These are phyloP conservation scores for Prosapia bicincta DNA, from an alignment of 2,888 invertebrate species.

Conservation along the genomic window DNA sequence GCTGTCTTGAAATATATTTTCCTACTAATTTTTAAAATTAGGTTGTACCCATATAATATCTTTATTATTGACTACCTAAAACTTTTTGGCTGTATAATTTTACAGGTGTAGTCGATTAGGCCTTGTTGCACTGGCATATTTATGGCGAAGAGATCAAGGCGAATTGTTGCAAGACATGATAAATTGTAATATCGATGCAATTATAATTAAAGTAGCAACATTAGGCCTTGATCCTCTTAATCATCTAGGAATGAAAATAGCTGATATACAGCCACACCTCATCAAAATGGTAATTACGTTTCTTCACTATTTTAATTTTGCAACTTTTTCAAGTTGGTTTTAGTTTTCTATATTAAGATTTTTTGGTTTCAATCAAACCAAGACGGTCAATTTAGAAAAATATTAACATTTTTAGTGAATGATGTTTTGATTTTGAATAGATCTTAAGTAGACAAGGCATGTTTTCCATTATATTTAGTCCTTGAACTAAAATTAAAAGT, in stretches of 20 bases:
- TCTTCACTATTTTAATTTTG: background rate
- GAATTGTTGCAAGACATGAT: conserved; percentile 97
- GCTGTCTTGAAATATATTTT: conserved; percentile 47
- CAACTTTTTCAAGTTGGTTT: background rate
- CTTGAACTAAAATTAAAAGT: no score
- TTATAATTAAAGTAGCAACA: conserved; percentile 96
- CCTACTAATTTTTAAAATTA: background rate
- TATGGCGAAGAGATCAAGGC: conserved; percentile 95
- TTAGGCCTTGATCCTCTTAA: conserved; percentile 81
- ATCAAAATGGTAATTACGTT: conserved; percentile 65
- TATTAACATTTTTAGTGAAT: no score
- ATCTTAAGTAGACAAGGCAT: no score
- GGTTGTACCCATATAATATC: background rate
- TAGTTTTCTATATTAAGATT: background rate
- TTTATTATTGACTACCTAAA: background rate
- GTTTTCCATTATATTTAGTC: no score
- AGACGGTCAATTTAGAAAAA: no score
- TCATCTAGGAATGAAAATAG: conserved; percentile 83
- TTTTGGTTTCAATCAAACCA: conserved; percentile 13
- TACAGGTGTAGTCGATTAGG: conserved; percentile 85
- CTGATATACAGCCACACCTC: conserved; percentile 84
- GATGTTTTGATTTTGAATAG: no score
- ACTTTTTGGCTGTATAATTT: conserved; percentile 28
- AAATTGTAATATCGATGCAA: conserved; percentile 83
- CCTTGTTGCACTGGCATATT: conserved; percentile 83